These are phyloP conservation scores for Nilaparvata lugens DNA, from an alignment of 1,140 invertebrate genomes.

Conservation along the genomic window DNA sequence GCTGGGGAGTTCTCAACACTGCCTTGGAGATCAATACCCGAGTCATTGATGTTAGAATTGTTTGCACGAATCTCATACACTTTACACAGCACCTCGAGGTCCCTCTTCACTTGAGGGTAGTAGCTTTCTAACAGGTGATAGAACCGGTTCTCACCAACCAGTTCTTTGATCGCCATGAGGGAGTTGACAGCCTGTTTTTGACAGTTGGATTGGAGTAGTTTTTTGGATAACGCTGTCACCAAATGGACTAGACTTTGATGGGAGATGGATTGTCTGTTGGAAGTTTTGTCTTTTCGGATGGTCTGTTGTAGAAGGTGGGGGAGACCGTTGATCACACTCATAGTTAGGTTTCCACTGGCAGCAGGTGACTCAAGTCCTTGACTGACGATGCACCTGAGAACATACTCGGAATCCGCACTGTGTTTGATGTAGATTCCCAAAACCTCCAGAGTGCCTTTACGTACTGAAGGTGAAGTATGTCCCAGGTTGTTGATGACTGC, in stretches of 20 bases:
- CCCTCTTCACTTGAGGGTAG: conserved; percentile 45
- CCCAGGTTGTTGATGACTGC: conserved; percentile 63
- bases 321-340: conserved; percentile 31
- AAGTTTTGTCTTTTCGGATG: conserved; percentile 10
- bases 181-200: conserved; percentile 58
- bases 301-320: conserved; percentile 33
- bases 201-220: conserved; percentile 51
- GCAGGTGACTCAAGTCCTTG: conserved; percentile 44
- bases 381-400: conserved; percentile 49
- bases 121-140: conserved; percentile 39
- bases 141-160: conserved; percentile 53
- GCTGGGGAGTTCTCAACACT: conserved; percentile 7
- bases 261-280: conserved; percentile 14
- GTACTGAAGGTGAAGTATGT: conserved; percentile 61
- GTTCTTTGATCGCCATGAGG: conserved; percentile 51
- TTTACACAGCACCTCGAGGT: conserved; percentile 56
- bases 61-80: conserved; percentile 44
- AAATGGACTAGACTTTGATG: conserved; percentile 28
- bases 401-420: conserved; percentile 43
- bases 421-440: conserved; percentile 54
- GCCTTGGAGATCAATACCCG: conserved; percentile 26
- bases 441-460: conserved; percentile 61
- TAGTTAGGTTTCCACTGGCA: conserved; percentile 20
- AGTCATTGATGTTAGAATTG: conserved; percentile 21
- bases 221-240: conserved; percentile 50